Evolutionary conservation across 2,797 vertebrate genomes (phyloP), one percentile per base, ranked within the genome.

Genomic region (Siniperca scherzeri): DNA sequence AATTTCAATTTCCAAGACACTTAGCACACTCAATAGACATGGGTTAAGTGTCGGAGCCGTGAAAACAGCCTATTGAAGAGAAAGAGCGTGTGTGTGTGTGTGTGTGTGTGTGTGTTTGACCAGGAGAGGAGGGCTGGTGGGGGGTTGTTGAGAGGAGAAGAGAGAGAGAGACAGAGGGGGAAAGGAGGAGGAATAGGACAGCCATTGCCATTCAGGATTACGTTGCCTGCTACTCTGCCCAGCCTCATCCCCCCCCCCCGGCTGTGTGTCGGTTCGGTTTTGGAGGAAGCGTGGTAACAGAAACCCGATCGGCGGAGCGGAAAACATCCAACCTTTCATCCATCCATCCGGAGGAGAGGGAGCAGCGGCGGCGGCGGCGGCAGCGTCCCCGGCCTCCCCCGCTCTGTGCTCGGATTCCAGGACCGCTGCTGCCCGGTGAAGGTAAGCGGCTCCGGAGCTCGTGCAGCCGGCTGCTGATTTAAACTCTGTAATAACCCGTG

Each of bases 121-220:
- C 56, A 11, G 64, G 53, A 57, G 89, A 78, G 81, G 82, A 78
- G 91, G 70, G 86, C 71, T 72, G 78, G 72, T 80, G 88, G 87
- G 88, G 91, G 88, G 81, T 69, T 86, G 89, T 11, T 13, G 80
- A 64, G 80, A 83, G 81, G 76, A 73, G 70, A 48, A 44, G 61
- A 75, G 72, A 70, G 77, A 36, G 57, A 33, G 50, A 44, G 44
- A 27, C 66, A 30, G 83, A 56, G 82, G 72, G 73, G 77, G 61
- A 68, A n/a, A 87, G 84, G 72, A 86, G 68, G 70, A 85, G 81
- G 80, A 84, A 25, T 21, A 46, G 89, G 83, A 90, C 90, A 93
- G 92, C 94, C 94, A 95, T 95, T 94, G 85, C 74, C 87, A 85
- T 72, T 76, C 85, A 74, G 89, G 87, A 89, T 88, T 92, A 88